Base-by-base conservation (phyloP, 1,140 invertebrate genomes). In the Drosophila ohnishii region DNA sequence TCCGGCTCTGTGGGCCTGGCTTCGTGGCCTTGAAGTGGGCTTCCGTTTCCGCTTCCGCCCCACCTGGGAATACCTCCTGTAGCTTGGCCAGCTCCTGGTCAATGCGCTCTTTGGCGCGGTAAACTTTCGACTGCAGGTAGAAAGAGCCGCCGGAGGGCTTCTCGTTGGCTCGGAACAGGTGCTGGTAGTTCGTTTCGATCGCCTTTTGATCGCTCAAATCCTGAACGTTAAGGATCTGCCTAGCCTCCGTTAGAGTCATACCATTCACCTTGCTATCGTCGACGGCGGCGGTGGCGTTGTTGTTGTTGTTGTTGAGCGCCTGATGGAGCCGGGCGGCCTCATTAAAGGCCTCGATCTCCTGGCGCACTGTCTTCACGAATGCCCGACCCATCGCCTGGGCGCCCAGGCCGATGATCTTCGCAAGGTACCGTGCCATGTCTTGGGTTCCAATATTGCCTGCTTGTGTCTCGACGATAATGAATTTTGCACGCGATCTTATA, bases 51-150 rank as follows among this genome's bases (percentile, higher is more conserved):
- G 32, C 8, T 48, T n/a, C 8, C 7, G 22, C 10, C 2, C 19
- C 42, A 11, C 13, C 19, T 8, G 22, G 22, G 8, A 4, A 4
- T 7, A 8, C 28, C 5, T 10, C 6, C 13, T 34, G n/a, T 22
- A 28, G 19, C 39, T 61, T 69, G 75, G 92, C 89, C 3, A 95
- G 72, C 92, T 98, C 97, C 69, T 95, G 93, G 74, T 98, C 97
- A 72, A 98, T 93, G 83, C 97, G 93, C 92, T 98, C 97, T 92
- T 98, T 98, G 2, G 97, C 97, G 91, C 97, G 93, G n/a, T 96
- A 95, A 14, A 98, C 94, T 94, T 99, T 99, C 6, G 98, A 99
- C 92, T 99, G 98, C 30, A 99, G 86, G 92, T 99, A 99, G 90
- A 99, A 97, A 0, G 97, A 98, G 16, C 98, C 98, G 34, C 98